Evolutionary conservation across 92 coral and sea anemone genomes (phyloP).

Genomic region (Isaurus tuberculatus): DNA sequence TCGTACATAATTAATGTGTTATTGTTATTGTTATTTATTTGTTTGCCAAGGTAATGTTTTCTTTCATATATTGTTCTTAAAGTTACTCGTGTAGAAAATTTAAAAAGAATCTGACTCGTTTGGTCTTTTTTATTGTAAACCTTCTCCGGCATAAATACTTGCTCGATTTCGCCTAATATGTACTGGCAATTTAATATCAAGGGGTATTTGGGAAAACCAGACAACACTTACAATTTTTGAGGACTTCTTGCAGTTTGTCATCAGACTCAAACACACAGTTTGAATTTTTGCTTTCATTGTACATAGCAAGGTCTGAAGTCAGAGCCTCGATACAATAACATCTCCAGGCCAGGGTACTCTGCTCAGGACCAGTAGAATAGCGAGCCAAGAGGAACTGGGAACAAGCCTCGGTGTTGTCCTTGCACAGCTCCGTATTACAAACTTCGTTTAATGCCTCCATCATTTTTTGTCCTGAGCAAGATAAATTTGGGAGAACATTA

Average conservation of each 20-base stretch:
- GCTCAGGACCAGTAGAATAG: slow-evolving; percentile 19
- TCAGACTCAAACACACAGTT: slow-evolving; percentile 7
- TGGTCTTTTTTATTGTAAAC: no score
- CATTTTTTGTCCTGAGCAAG: slow-evolving; percentile 25
- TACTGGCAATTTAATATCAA: no score
- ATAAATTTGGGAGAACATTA: not conserved
- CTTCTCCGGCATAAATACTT: no score
- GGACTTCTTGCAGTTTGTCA: not conserved
- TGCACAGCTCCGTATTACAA: slow-evolving; percentile 13
- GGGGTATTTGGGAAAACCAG: no score
- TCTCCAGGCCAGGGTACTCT: slow-evolving; percentile 30
- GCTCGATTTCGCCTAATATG: no score
- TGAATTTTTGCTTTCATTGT: slow-evolving; percentile 13
- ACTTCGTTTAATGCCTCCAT: slow-evolving; percentile 5
- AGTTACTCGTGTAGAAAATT: no score
- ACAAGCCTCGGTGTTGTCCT: not conserved
- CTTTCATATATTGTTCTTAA: no score
- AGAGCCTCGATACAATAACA: slow-evolving; percentile 38
- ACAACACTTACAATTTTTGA: slow-evolving; percentile 21
- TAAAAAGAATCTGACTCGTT: no score
- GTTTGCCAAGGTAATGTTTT: no score
- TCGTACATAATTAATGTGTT: no score
- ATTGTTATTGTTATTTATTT: no score
- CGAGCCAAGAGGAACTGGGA: slow-evolving; percentile 38
- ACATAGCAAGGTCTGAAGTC: slow-evolving; percentile 29